Percentiles rank a stretch among this genome's conserved stretches.
Evolutionary conservation across 2,113 vertebrate species (phyloP).

Genomic region (Caranx ignobilis): DNA sequence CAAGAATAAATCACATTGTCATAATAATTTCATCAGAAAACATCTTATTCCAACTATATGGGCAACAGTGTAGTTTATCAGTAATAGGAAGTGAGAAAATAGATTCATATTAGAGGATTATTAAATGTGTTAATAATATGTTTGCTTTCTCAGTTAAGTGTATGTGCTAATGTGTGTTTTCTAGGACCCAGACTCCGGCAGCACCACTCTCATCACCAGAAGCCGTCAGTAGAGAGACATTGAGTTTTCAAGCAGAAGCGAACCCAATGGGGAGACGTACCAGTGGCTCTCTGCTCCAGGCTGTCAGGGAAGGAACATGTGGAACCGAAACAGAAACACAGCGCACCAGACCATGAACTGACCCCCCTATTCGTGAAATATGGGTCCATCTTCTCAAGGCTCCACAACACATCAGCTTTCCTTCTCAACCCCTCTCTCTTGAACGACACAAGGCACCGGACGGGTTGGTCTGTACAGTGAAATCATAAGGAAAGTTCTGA

Average conservation of each 20-base stretch:
- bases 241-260: constrained; percentile 69
- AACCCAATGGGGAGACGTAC: constrained; percentile 58
- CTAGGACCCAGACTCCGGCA: constrained; percentile 90
- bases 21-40: too few species aligned
- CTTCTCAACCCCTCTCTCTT: constrained; percentile 35
- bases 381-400: constrained; percentile 60
- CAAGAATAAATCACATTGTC: too few species aligned
- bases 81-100: too few species aligned
- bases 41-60: too few species aligned
- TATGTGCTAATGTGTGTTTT: constrained; percentile 18
- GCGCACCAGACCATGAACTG: constrained; percentile 71
- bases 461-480: constrained; percentile 64
- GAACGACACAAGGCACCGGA: constrained; percentile 47
- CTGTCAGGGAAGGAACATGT: constrained; percentile 72
- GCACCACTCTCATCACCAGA: constrained; percentile 88
- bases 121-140: background rate
- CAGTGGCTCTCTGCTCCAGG: constrained; percentile 62
- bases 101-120: too few species aligned
- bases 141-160: background rate
- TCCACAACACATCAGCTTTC: constrained; percentile 57
- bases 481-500: constrained; percentile 37
- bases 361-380: constrained; percentile 57
- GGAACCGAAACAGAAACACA: constrained; percentile 72
- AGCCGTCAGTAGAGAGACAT: constrained; percentile 88
- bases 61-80: too few species aligned